Evolutionary conservation across 2,113 vertebrate species (phyloP), one percentile per base, ranked within the genome.

Genomic region (Verasper variegatus): DNA sequence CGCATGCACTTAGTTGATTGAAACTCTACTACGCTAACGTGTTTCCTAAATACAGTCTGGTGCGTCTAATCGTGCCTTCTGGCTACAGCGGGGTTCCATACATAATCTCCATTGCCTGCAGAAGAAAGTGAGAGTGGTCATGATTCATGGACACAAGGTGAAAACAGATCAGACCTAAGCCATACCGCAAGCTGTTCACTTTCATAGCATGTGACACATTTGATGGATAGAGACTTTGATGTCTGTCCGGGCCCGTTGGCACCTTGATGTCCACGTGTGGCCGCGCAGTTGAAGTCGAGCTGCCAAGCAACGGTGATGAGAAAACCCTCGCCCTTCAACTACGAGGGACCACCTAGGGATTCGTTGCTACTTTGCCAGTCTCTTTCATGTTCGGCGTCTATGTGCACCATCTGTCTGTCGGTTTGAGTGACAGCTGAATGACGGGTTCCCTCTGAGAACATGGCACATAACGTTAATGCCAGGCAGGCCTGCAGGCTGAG

Each of bases 381-480:
- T 84, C 87, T 91, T 92, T 93, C 90, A 91, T 91, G 91, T 80
- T 76, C 52, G 4, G 37, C 58, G 89, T 88, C 88, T 82, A 82
- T 52, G 84, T 79, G 81, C 79, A 37, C 88, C 87, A 85, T 92
- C 82, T 89, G 90, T 88, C 85, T 87, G 86, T 91, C 84, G 76
- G 82, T 68, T 59, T 89, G 91, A 92, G 89, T 86, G 92, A 92
- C 88, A 71, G 85, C 85, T 91, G 90, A 92, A 45, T 90, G 93
- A 92, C 90, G 54, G 91, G 82, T 88, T 93, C 90, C 88, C 88
- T 91, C 89, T 88, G 89, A 92, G 90, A 94, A 92, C 92, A 92
- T 92, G 92, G 88, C 89, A 91, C 92, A 78, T 84, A 81, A 90
- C 78, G 90, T 68, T 91, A 92, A 93, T 92, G 92, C 92, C 92